Conservation (phyloP, 2,888 invertebrate genomes). For the Clunio marinus region DNA sequence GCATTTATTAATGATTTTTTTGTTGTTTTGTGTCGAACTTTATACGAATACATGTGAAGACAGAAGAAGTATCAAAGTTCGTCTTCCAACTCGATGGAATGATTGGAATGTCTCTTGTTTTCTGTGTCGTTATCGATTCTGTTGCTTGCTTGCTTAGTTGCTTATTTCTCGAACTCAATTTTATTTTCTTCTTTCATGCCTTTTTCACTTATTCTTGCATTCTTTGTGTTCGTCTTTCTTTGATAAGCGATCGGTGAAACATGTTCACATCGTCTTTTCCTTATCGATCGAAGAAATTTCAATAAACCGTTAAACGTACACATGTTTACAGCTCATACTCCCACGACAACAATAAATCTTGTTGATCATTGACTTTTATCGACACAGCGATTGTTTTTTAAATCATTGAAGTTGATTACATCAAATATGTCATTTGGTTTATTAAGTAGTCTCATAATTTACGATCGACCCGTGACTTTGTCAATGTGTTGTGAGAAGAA, state of each 20-base stretch:
- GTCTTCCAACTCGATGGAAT: slow-evolving; percentile 25
- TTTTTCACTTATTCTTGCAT: not conserved
- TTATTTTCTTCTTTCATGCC: not conserved
- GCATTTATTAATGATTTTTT: too few species aligned
- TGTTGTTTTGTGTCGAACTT: too few species aligned
- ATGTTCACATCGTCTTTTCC: not conserved
- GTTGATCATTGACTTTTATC: too few species aligned
- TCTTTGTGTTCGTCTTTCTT: not conserved
- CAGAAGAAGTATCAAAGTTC: slow-evolving; percentile 26
- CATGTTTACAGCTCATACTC: not conserved
- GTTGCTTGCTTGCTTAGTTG: not conserved
- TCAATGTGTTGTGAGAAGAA: too few species aligned
- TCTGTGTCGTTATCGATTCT: slow-evolving; percentile 33
- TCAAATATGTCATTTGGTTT: not conserved
- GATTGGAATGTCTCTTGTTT: slow-evolving; percentile 26
- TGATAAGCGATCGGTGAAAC: slow-evolving; percentile 20
- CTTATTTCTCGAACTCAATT: slow-evolving; percentile 12
- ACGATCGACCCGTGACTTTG: not conserved
- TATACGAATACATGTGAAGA: too few species aligned
- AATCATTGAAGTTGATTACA: not conserved
- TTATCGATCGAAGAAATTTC: not conserved
- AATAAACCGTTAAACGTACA: not conserved
- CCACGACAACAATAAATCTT: not conserved
- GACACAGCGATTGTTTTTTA: not conserved
- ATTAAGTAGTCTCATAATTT: slow-evolving; percentile 15